Percentiles rank a stretch among this genome's conserved stretches.
phyloP scores from a whole-genome alignment of 2,888 invertebrate genomes.

The Agrenia bidenticulata region DNA sequence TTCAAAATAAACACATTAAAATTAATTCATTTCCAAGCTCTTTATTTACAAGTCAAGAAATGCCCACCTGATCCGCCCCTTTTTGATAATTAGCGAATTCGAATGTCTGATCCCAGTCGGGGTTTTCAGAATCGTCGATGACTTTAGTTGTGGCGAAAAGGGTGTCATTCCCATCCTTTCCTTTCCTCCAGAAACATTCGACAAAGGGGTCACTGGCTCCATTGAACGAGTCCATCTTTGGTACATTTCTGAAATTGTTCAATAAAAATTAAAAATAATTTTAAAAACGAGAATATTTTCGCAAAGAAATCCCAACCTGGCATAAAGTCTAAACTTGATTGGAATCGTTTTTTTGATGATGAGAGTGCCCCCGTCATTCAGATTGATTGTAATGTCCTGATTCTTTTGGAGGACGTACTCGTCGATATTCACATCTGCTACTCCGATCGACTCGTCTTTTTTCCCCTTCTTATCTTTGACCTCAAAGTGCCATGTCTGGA shows the following conservation, averaged over 20 bases:
- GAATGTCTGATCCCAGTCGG: slow-evolving; percentile 39
- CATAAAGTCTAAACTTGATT: slow-evolving; percentile 35
- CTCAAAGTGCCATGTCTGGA: slow-evolving; percentile 37
- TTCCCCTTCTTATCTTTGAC: slow-evolving; percentile 23
- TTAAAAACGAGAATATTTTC: too few relatives aligned
- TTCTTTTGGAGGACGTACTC: slow-evolving; percentile 36
- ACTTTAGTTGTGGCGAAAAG: slow-evolving; percentile 31
- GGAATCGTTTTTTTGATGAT: slow-evolving; percentile 34
- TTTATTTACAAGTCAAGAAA: neutral
- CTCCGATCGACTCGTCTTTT: slow-evolving; percentile 32
- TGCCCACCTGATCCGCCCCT: slow-evolving; percentile 32
- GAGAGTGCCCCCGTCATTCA: slow-evolving; percentile 38
- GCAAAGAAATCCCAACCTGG: slow-evolving; percentile 20
- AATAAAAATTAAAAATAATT: neutral
- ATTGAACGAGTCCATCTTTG: slow-evolving; percentile 39
- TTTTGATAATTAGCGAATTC: slow-evolving; percentile 43
- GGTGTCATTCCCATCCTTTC: slow-evolving; percentile 33
- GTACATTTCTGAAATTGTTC: slow-evolving; percentile 25
- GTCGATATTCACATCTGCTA: slow-evolving; percentile 33
- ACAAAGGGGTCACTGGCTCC: slow-evolving; percentile 33
- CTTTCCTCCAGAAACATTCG: slow-evolving; percentile 36
- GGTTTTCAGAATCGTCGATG: slow-evolving; percentile 37
- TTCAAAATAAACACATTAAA: neutral
- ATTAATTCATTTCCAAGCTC: slow-evolving; percentile 1
- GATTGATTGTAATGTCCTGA: slow-evolving; percentile 34